Evolutionary conservation across 2,797 vertebrate species (phyloP).

Genomic region (Pogonophryne albipinna): DNA sequence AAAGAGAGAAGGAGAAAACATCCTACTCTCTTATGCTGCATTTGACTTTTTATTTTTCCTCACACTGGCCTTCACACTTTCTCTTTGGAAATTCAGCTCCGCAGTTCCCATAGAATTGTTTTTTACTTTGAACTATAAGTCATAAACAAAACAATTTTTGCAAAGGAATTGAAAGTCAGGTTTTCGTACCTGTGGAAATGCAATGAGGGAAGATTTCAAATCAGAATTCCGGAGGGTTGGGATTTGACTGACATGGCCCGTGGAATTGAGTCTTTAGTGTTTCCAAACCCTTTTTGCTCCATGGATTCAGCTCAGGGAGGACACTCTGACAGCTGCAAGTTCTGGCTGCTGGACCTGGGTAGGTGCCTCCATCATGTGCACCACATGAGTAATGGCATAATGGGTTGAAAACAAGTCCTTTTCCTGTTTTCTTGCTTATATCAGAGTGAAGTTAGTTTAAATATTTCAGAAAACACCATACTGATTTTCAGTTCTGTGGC

Average conservation of each 20-base stretch:
- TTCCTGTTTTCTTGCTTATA: neutral
- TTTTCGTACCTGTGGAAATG: slow-evolving; percentile 36
- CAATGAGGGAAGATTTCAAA: slow-evolving; percentile 43
- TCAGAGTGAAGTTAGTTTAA: neutral
- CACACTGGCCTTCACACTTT: slow-evolving; percentile 50
- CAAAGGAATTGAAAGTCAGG: slow-evolving; percentile 4
- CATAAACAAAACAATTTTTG: slow-evolving; percentile 1
- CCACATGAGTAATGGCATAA: neutral
- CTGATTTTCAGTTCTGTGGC: neutral
- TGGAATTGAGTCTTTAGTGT: slow-evolving; percentile 80
- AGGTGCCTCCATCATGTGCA: slow-evolving; percentile 53
- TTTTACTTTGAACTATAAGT: neutral
- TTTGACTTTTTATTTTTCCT: slow-evolving; percentile 65
- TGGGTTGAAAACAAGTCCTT: neutral
- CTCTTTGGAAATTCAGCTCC: slow-evolving; percentile 35
- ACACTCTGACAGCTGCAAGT: slow-evolving; percentile 83
- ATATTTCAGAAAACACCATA: neutral
- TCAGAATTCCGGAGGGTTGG: slow-evolving; percentile 22
- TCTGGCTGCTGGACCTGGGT: slow-evolving; percentile 88
- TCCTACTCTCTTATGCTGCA: slow-evolving; percentile 68
- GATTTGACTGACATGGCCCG: slow-evolving; percentile 75
- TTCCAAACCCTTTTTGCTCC: slow-evolving; percentile 76
- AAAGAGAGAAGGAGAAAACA: slow-evolving; percentile 61
- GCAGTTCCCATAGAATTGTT: slow-evolving; percentile 1
- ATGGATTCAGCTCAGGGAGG: slow-evolving; percentile 79